Percentiles rank a stretch among this genome's conserved stretches.
Conservation (phyloP, 2,113 vertebrate genomes). For the Pyxicephalus adspersus region DNA sequence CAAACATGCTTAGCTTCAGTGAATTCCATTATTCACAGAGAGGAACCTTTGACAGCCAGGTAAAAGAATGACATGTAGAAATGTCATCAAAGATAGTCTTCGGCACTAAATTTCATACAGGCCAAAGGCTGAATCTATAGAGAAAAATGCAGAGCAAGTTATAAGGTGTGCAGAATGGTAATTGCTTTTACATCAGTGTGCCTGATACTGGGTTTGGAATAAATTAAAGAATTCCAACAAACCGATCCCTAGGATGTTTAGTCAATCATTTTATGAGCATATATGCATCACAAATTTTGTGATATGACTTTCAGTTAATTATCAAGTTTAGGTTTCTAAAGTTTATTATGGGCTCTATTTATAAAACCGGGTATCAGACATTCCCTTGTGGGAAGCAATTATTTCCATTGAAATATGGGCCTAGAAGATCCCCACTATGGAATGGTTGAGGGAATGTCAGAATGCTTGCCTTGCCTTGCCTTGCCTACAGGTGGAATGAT, state of each 20-base stretch:
- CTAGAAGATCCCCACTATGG: no score
- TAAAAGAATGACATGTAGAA: constrained; percentile 52
- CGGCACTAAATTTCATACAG: constrained; percentile 14
- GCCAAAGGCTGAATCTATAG: constrained; percentile 6
- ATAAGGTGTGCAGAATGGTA: constrained; percentile 16
- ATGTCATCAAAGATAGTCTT: constrained; percentile 50
- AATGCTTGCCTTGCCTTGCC: no score
- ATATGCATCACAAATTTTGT: not conserved
- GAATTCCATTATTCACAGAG: constrained; percentile 63
- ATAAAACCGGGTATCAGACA: no score
- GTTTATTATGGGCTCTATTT: no score
- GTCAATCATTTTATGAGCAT: constrained; percentile 6
- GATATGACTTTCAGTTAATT: not conserved
- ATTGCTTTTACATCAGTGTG: constrained; percentile 24
- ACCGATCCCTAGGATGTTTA: not conserved
- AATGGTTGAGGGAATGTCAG: no score
- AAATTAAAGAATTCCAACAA: constrained; percentile 2
- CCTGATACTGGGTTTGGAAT: constrained; percentile 16
- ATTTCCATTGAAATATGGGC: no score
- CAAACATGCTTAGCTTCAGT: constrained; percentile 60
- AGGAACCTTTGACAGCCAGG: constrained; percentile 63
- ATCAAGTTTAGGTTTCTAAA: not conserved
- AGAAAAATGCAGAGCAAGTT: constrained; percentile 24
- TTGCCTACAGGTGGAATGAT: no score
- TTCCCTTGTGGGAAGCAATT: no score